Conservation (phyloP, 2,113 vertebrate genomes). For the Gorilla gorilla region DNA sequence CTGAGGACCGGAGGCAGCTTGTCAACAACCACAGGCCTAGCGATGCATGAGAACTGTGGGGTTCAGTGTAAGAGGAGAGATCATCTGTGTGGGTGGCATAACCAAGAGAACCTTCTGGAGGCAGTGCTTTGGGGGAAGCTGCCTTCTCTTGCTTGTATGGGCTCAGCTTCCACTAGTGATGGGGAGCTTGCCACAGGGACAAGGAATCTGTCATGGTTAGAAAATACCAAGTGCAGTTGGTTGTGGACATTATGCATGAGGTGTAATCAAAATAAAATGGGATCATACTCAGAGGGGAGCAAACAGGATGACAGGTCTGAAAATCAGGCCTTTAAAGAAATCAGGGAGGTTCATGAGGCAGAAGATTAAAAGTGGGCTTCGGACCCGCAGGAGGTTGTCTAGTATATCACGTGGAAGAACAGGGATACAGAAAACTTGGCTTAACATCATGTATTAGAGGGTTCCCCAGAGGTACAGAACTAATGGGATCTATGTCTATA, state of each 20-base stretch:
- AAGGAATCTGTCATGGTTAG: background rate
- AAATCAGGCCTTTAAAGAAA: background rate
- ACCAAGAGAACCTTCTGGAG: background rate
- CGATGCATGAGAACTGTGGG: too few relatives aligned
- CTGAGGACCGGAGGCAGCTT: background rate
- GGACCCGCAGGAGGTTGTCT: background rate
- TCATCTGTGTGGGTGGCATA: background rate
- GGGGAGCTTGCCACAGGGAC: background rate
- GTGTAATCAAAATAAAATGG: background rate
- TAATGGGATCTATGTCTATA: too few relatives aligned
- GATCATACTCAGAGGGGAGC: background rate
- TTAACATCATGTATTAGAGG: background rate
- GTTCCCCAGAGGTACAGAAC: too few relatives aligned
- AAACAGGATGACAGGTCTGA: background rate
- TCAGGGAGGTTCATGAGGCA: background rate
- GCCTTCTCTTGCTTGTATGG: background rate
- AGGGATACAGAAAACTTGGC: background rate
- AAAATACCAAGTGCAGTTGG: background rate
- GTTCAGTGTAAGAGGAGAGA: background rate
- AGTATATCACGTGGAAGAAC: background rate
- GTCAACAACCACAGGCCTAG: background rate
- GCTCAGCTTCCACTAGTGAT: background rate
- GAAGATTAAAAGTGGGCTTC: background rate
- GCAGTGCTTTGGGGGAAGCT: background rate
- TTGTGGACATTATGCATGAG: accelerated